Conservation (phyloP, 23 tunicate genomes). For the Trididemnum clinides region DNA sequence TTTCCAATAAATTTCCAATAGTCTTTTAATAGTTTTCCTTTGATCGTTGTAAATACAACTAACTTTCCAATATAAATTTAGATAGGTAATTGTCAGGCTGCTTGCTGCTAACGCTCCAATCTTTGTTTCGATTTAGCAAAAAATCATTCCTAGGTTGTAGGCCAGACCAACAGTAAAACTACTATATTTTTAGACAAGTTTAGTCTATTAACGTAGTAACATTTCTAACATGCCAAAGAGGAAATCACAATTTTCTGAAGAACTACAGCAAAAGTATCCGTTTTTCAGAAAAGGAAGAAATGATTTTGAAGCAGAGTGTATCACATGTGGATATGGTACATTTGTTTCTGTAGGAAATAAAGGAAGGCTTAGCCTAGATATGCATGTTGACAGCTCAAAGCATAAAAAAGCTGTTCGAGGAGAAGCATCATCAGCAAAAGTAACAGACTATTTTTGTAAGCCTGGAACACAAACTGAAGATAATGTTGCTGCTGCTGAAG, state of each 20-base stretch:
- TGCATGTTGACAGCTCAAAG: too few relatives aligned
- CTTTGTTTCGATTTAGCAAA: background rate
- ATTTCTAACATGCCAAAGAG: too few relatives aligned
- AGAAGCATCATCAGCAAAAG: too few relatives aligned
- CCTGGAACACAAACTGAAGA: too few relatives aligned
- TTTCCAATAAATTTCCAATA: too few relatives aligned
- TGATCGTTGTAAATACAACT: background rate
- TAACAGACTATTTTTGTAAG: too few relatives aligned
- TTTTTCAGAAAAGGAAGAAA: conserved; percentile 2
- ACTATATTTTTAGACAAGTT: background rate
- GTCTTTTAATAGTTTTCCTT: too few relatives aligned
- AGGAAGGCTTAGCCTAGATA: background rate
- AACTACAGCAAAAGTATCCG: conserved; percentile 13
- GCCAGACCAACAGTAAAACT: background rate
- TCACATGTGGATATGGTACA: too few relatives aligned
- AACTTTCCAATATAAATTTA: background rate
- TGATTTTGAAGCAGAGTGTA: too few relatives aligned
- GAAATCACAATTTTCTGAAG: background rate
- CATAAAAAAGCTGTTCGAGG: too few relatives aligned
- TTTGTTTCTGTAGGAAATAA: background rate
- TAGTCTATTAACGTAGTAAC: background rate
- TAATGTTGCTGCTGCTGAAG: too few relatives aligned
- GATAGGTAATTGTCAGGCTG: background rate
- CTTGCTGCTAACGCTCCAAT: background rate
- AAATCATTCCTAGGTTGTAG: background rate